Conservation (phyloP, 64 coral and sea anemone species). For the Pachyseris speciosa region DNA sequence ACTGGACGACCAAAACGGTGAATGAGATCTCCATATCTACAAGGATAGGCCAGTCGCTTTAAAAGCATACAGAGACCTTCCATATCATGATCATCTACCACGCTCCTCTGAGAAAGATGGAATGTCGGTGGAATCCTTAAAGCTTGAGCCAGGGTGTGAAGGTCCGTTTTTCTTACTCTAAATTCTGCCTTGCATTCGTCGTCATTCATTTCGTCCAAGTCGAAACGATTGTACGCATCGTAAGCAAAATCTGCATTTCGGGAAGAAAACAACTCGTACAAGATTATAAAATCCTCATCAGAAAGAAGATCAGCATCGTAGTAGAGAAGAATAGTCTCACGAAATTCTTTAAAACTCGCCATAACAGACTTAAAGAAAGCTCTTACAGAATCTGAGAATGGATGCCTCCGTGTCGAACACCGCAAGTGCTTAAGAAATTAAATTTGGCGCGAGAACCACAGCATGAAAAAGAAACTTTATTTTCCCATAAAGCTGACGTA, state of each 20-base stretch:
- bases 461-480: too few relatives aligned
- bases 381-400: too few relatives aligned
- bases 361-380: too few relatives aligned
- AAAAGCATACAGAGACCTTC: conserved; percentile 57
- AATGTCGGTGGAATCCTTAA: conserved; percentile 26
- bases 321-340: too few relatives aligned
- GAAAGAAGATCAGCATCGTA: too few relatives aligned
- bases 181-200: conserved; percentile 47
- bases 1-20: conserved; percentile 58
- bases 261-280: conserved; percentile 42
- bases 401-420: too few relatives aligned
- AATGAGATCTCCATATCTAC: conserved; percentile 48
- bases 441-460: too few relatives aligned
- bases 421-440: too few relatives aligned
- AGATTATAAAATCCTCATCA: not conserved
- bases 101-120: conserved; percentile 49
- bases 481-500: too few relatives aligned
- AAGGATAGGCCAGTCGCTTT: conserved; percentile 51
- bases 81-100: conserved; percentile 53
- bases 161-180: conserved; percentile 10
- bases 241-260: not conserved
- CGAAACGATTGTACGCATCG: not conserved
- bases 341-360: too few relatives aligned
- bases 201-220: conserved; percentile 28
- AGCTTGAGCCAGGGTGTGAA: not conserved